phyloP scores from a whole-genome alignment of 2,888 invertebrate species.

The Cryptophagus acutangulus region DNA sequence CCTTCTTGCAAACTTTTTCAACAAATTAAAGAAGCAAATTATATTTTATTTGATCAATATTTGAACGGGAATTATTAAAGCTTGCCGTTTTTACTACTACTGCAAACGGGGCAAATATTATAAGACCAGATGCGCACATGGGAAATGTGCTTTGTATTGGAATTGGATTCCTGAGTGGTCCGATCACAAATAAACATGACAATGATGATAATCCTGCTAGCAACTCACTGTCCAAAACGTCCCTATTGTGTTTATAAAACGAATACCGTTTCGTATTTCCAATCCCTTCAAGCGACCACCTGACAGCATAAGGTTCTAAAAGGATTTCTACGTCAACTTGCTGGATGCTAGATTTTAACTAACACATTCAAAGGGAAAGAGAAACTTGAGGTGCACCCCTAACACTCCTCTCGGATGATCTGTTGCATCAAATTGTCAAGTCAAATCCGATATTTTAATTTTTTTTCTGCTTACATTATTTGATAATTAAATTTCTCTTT shows the following conservation, averaged over 20 bases:
- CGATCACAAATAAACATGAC: conserved; percentile 12
- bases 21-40: too few species aligned
- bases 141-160: too few species aligned
- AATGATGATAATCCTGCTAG: conserved; percentile 14
- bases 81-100: too few species aligned
- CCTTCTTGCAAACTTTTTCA: background rate
- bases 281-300: conserved; percentile 13
- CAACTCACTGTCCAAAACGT: conserved; percentile 14
- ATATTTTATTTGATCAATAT: too few species aligned
- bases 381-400: background rate
- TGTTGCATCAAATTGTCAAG: conserved; percentile 3
- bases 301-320: conserved; percentile 8
- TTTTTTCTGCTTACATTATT: too few species aligned
- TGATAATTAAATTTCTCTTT: too few species aligned
- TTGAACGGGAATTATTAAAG: too few species aligned
- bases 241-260: conserved; percentile 4
- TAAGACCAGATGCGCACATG: too few species aligned
- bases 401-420: conserved; percentile 2
- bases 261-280: conserved; percentile 8
- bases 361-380: background rate
- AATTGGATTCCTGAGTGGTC: conserved; percentile 3
- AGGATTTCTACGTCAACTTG: conserved; percentile 1
- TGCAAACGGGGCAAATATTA: too few species aligned
- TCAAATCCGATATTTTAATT: too few species aligned
- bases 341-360: conserved; percentile 4